Percentiles rank a stretch among this genome's conserved stretches.
phyloP scores from a whole-genome alignment of 2,888 invertebrate species.

The Tinea trinotella region DNA sequence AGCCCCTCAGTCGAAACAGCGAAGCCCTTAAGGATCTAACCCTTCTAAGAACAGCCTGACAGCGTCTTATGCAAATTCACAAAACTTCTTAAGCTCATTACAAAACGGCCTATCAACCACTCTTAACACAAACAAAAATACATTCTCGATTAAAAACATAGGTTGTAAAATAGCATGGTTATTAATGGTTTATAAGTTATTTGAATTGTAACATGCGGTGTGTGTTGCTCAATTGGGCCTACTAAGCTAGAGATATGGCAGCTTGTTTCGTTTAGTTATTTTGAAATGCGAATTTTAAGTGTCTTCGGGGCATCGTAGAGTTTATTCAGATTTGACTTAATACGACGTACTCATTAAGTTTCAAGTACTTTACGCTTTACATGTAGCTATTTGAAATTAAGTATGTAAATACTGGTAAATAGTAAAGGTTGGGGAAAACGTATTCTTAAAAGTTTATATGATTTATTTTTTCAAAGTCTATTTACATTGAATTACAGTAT shows the following conservation, averaged over 20 bases:
- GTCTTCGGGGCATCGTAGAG: neutral
- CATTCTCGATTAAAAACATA: neutral
- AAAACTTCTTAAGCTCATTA: constrained; percentile 34
- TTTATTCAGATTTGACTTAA: neutral
- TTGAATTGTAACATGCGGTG: constrained; percentile 31
- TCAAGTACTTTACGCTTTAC: too few species aligned
- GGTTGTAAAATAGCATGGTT: constrained; percentile 3
- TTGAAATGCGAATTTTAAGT: constrained; percentile 9
- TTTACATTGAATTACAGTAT: too few species aligned
- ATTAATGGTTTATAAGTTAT: neutral
- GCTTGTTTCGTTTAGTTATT: constrained; percentile 43
- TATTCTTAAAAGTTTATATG: too few species aligned
- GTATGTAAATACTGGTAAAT: too few species aligned
- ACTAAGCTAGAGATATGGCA: constrained; percentile 42
- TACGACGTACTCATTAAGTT: too few species aligned
- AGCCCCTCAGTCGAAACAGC: constrained; percentile 56
- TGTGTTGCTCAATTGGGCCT: constrained; percentile 64
- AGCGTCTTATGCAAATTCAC: constrained; percentile 69
- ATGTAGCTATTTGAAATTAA: too few species aligned
- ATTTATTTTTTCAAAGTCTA: too few species aligned
- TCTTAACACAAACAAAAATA: neutral
- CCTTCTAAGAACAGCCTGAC: constrained; percentile 60
- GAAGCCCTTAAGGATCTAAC: constrained; percentile 49
- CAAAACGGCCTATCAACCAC: neutral
- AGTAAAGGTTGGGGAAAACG: too few species aligned